Conservation (phyloP, 2,888 invertebrate species). For the Parapristionchus giblindavisi region DNA sequence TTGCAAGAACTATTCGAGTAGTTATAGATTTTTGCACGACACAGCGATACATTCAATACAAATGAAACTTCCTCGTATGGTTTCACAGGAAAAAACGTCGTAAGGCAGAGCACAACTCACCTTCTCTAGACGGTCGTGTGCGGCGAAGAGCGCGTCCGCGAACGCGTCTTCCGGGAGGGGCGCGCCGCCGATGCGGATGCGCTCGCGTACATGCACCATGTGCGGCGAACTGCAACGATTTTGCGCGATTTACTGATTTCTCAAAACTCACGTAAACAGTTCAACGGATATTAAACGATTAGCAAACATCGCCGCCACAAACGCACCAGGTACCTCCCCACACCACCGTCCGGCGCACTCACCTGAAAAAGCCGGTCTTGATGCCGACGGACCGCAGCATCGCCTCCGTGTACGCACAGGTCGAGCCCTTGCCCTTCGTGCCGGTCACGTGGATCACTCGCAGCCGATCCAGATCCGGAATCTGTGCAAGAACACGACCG, state of each 20-base stretch:
- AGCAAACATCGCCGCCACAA: background rate
- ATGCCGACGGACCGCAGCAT: constrained; percentile 85
- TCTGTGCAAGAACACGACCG: background rate
- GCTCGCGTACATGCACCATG: constrained; percentile 87
- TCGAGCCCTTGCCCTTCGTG: constrained; percentile 95
- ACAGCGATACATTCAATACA: too few species aligned
- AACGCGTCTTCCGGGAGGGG: constrained; percentile 82
- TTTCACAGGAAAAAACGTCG: too few species aligned
- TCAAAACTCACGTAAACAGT: background rate
- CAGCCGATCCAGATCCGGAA: constrained; percentile 53
- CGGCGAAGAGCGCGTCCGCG: constrained; percentile 81
- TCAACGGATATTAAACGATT: background rate
- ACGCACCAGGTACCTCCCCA: background rate
- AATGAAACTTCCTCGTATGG: constrained; percentile 60
- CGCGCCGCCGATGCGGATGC: constrained; percentile 86
- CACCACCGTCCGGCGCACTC: constrained; percentile 22
- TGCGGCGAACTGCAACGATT: constrained; percentile 84
- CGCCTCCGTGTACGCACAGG: constrained; percentile 89
- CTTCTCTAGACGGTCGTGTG: constrained; percentile 13
- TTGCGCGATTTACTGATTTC: background rate
- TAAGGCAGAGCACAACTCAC: too few species aligned
- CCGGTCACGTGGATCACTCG: constrained; percentile 94
- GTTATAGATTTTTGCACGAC: too few species aligned
- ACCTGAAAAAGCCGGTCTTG: constrained; percentile 86
- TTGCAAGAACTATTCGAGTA: too few species aligned